Evolutionary conservation across 2,797 vertebrate genomes (phyloP), one percentile per base, ranked within the genome.

Genomic region (Yasuhikotakia modesta): DNA sequence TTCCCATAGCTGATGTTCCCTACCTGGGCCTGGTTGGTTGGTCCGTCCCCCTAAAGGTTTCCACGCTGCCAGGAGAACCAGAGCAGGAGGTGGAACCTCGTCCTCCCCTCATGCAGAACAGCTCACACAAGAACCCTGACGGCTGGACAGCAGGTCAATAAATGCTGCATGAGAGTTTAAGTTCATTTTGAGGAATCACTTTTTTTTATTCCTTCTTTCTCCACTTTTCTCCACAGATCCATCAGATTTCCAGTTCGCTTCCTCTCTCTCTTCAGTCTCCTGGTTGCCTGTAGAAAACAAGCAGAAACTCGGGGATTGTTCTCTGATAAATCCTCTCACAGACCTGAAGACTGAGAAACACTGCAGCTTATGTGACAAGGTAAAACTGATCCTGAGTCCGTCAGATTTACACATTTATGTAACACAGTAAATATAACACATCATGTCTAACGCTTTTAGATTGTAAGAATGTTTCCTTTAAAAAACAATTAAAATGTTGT

Each of bases 341-440:
- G 66, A 10, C 39, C 2, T 43, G 39, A 10, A 8, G n/a, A 73
- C 32, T 43, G 39, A 43, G 1, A 87, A 85, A 32, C 82, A 87
- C 58, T 91, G 91, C 79, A 87, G 74, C 0, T 43, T 89, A 72
- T 92, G 91, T 57, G 16, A 78, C 58, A 92, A 92, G 89, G 92
- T 93, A 87, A 52, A 80, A 2, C 22, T 13, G 3, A n/a, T 46
- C 11, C 14, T 21, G 19, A 16, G 1, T 21, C 2, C 3, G 21
- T 35, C 22, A 1, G 21, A 63, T 30, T 57, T 27, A 14, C 10
- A 53, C 17, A 21, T 43, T 1, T 13, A 16, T 12, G 6, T 52
- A 5, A 14, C 43, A 21, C 57, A 35, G 7, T 5, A 46, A 45
- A 30, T 2, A 3, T 6, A 39, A 39, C 12, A 39, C 6, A 4